A percentile compares a stretch with the other conserved stretches of the same genome.
These are phyloP conservation scores for Acropora yongei DNA, from an alignment of 64 coral and sea anemone species.

Conservation along the genomic window DNA sequence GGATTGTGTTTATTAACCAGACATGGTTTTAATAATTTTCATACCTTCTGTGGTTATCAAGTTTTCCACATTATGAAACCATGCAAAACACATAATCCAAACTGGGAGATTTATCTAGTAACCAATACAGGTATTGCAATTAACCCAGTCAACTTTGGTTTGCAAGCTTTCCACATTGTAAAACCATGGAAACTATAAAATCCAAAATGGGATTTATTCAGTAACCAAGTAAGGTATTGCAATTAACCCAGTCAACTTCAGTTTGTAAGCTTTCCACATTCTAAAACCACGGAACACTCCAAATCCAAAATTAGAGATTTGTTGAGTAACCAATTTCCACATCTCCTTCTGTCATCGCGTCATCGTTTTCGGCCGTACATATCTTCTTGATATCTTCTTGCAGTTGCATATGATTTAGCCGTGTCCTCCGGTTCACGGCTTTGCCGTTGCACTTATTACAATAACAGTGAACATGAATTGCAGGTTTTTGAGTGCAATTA, in stretches of 20 bases:
- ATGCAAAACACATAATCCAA: constrained; percentile 8
- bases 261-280: no score
- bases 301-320: no score
- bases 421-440: constrained; percentile 1
- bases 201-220: no score
- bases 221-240: no score
- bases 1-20: neutral
- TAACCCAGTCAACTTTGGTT: no score
- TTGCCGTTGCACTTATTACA: constrained; percentile 20
- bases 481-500: constrained; percentile 19
- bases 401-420: constrained; percentile 3
- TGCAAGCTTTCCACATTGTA: no score
- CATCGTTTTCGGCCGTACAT: neutral
- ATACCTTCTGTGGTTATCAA: neutral
- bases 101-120: constrained; percentile 14
- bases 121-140: no score
- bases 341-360: neutral
- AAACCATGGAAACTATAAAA: no score
- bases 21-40: constrained; percentile 4
- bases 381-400: constrained; percentile 17
- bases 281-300: no score
- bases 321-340: neutral
- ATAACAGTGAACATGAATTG: neutral
- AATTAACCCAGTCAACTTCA: no score
- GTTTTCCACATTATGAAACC: constrained; percentile 7